A percentile compares a stretch with the other conserved stretches of the same genome.
Conservation (phyloP, 1,140 invertebrate species). For the Procambarus virginalis region DNA sequence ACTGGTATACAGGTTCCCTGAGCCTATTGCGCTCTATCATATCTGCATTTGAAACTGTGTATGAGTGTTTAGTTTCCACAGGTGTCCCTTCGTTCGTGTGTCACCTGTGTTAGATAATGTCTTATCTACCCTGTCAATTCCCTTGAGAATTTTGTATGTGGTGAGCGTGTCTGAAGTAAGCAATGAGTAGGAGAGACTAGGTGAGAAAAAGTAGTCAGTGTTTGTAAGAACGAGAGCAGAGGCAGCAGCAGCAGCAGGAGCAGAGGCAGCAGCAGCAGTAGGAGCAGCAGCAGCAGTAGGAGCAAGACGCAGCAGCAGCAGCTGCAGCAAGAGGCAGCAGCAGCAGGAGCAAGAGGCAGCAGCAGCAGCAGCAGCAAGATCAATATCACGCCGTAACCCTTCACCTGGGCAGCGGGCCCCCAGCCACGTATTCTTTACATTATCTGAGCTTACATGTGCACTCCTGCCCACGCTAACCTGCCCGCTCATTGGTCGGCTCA, state of each 20-base stretch:
- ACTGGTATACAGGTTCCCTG: too few relatives aligned
- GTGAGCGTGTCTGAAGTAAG: background rate
- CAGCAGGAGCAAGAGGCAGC: too few relatives aligned
- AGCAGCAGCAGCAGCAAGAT: conserved; percentile 4
- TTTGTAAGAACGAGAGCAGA: background rate
- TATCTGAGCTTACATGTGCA: conserved; percentile 56
- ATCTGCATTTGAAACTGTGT: too few relatives aligned
- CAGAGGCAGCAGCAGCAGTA: background rate
- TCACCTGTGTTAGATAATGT: too few relatives aligned
- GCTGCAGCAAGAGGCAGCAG: too few relatives aligned
- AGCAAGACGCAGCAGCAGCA: background rate
- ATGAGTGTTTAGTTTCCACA: too few relatives aligned
- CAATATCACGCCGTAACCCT: conserved; percentile 36
- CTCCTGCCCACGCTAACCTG: conserved; percentile 33
- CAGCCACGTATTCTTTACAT: conserved; percentile 40
- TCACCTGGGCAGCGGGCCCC: conserved; percentile 49
- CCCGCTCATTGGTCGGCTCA: conserved; percentile 46
- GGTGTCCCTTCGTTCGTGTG: too few relatives aligned
- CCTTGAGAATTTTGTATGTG: too few relatives aligned
- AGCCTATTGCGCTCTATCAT: too few relatives aligned
- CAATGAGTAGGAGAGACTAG: conserved; percentile 3
- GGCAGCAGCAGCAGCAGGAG: conserved; percentile 6
- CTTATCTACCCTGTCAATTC: too few relatives aligned
- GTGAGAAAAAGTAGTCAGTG: background rate
- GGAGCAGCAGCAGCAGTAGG: background rate